These are phyloP conservation scores for Xenus cinereus DNA, from an alignment of 2,113 vertebrate genomes.

Conservation along the genomic window DNA sequence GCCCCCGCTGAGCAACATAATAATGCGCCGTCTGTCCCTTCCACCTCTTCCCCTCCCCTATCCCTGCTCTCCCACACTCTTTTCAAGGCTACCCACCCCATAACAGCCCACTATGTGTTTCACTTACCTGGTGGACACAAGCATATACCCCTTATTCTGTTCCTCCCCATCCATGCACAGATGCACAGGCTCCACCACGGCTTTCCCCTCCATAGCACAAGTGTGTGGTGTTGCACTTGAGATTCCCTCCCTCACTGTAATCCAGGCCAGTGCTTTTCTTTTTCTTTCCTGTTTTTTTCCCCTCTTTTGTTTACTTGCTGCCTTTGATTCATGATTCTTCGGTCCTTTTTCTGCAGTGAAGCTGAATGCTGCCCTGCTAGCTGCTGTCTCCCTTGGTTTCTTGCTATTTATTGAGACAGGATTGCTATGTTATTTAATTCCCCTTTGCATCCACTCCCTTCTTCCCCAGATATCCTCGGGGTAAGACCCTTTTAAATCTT, in stretches of 20 bases:
- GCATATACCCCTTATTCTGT: neutral
- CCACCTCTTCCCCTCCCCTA: neutral
- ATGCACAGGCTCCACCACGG: slow-evolving; percentile 19
- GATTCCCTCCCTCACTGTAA: slow-evolving; percentile 19
- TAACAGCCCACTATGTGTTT: neutral
- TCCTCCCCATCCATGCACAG: slow-evolving; percentile 31
- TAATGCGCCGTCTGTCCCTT: neutral
- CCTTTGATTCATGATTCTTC: slow-evolving; percentile 27
- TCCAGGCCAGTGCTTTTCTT: slow-evolving; percentile 5
- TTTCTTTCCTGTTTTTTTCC: neutral
- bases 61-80: slow-evolving; percentile 25
- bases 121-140: slow-evolving; percentile 2
- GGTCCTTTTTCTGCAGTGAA: slow-evolving; percentile 38
- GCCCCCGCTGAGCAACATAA: slow-evolving; percentile 44
- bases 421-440: slow-evolving; percentile 10
- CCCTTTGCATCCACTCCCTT: slow-evolving; percentile 22
- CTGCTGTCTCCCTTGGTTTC: slow-evolving; percentile 20
- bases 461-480: neutral
- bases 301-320: slow-evolving; percentile 28
- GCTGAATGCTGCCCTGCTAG: slow-evolving; percentile 40
- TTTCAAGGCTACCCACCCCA: neutral
- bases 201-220: slow-evolving; percentile 40
- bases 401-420: slow-evolving; percentile 26
- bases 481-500: slow-evolving; percentile 1
- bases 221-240: slow-evolving; percentile 36